Evolutionary conservation across 2,797 vertebrate genomes (phyloP).

Genomic region (Esox masquinongy): DNA sequence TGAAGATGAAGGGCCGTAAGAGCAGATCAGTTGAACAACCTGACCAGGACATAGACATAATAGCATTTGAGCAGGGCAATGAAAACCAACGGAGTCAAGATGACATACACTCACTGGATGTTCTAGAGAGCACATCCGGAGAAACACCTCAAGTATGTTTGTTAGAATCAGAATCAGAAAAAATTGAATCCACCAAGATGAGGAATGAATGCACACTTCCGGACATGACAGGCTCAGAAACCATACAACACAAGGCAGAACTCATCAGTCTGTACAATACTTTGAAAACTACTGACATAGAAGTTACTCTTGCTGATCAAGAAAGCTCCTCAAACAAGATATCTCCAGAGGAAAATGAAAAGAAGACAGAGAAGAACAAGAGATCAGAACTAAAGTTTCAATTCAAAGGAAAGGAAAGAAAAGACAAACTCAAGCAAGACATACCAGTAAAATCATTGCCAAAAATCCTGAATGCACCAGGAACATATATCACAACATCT

Average conservation of each 20-base stretch:
- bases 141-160: constrained; percentile 50
- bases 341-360: constrained; percentile 63
- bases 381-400: constrained; percentile 73
- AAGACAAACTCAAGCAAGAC: constrained; percentile 59
- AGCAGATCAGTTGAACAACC: constrained; percentile 78
- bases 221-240: constrained; percentile 52
- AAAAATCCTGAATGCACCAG: constrained; percentile 66
- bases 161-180: constrained; percentile 37
- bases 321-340: constrained; percentile 38
- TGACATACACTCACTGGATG: constrained; percentile 59
- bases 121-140: constrained; percentile 48
- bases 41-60: constrained; percentile 49
- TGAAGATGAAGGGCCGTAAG: constrained; percentile 77
- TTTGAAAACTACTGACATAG: constrained; percentile 72
- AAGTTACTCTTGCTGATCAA: constrained; percentile 54
- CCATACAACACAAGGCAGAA: constrained; percentile 71
- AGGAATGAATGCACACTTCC: constrained; percentile 55
- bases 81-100: constrained; percentile 54
- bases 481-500: constrained; percentile 61
- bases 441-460: constrained; percentile 61
- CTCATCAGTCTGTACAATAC: constrained; percentile 68
- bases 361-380: constrained; percentile 68
- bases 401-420: constrained; percentile 71
- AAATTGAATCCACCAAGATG: constrained; percentile 44
- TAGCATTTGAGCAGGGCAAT: constrained; percentile 44